These are phyloP conservation scores for Macaria liturata DNA, from an alignment of 2,888 invertebrate genomes.

Conservation along the genomic window DNA sequence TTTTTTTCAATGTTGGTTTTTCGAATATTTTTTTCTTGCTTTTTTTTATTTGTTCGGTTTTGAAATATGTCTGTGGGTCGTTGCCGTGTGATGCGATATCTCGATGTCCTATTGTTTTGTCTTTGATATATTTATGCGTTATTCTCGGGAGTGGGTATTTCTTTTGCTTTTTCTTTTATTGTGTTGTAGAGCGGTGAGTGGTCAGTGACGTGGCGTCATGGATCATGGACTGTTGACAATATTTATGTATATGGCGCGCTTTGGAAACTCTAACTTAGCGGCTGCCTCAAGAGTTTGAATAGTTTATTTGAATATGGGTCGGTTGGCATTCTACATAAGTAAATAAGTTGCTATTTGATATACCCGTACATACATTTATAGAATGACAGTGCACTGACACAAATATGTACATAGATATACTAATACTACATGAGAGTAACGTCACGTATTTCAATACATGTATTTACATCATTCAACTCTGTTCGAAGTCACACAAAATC, in stretches of 20 bases:
- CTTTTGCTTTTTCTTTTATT: constrained; percentile 43
- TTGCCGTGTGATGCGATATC: constrained; percentile 77
- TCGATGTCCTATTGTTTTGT: constrained; percentile 80
- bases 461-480: too few species aligned
- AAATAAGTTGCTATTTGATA: too few species aligned
- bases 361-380: too few species aligned
- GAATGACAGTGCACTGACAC: too few species aligned
- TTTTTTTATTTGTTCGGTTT: constrained; percentile 68
- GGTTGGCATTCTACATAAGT: neutral
- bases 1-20: constrained; percentile 78
- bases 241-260: constrained; percentile 57
- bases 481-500: too few species aligned
- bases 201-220: constrained; percentile 60
- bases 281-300: constrained; percentile 11
- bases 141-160: constrained; percentile 66
- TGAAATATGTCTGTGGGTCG: constrained; percentile 77
- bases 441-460: too few species aligned
- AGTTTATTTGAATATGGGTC: constrained; percentile 17
- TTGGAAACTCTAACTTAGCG: constrained; percentile 52
- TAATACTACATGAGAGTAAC: too few species aligned
- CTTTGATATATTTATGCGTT: constrained; percentile 81
- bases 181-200: constrained; percentile 57
- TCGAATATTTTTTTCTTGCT: constrained; percentile 48
- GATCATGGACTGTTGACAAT: constrained; percentile 66
- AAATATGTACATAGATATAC: too few species aligned